phyloP scores from a whole-genome alignment of 2,888 invertebrate genomes.

The Macrostomum cliftonense region DNA sequence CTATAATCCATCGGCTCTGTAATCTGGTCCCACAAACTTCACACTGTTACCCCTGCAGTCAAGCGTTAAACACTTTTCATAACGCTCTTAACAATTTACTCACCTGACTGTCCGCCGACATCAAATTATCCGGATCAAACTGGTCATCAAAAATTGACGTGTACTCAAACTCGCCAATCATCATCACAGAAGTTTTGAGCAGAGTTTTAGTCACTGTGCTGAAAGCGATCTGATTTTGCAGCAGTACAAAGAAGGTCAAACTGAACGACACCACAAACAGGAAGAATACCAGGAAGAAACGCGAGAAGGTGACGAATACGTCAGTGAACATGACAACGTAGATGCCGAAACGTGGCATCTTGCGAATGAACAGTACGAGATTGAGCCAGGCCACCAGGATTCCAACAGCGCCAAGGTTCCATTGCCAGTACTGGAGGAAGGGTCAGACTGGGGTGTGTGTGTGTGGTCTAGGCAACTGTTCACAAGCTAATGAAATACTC shows the following conservation, averaged over 20 bases:
- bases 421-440: slow-evolving; percentile 38
- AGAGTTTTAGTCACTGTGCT: slow-evolving; percentile 20
- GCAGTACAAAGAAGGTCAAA: slow-evolving; percentile 25
- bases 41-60: too few relatives aligned
- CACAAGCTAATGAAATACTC: too few relatives aligned
- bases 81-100: too few relatives aligned
- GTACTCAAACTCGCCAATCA: slow-evolving; percentile 37
- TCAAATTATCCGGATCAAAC: slow-evolving; percentile 7
- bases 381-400: slow-evolving; percentile 40
- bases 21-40: too few relatives aligned
- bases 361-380: slow-evolving; percentile 33
- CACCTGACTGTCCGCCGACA: too few relatives aligned
- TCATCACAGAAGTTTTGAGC: slow-evolving; percentile 34
- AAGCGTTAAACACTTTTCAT: too few relatives aligned
- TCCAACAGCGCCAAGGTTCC: slow-evolving; percentile 39
- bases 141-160: too few relatives aligned
- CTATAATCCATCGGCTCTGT: too few relatives aligned
- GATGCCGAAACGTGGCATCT: slow-evolving; percentile 33
- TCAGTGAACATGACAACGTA: slow-evolving; percentile 37
- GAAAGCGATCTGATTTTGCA: slow-evolving; percentile 28
- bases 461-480: too few relatives aligned
- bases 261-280: slow-evolving; percentile 34
- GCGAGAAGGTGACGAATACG: slow-evolving; percentile 28
- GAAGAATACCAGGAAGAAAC: slow-evolving; percentile 34
- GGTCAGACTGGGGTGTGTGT: too few relatives aligned